These are phyloP conservation scores for Agrotis exclamationis DNA, from an alignment of 2,888 invertebrate genomes.

Conservation along the genomic window DNA sequence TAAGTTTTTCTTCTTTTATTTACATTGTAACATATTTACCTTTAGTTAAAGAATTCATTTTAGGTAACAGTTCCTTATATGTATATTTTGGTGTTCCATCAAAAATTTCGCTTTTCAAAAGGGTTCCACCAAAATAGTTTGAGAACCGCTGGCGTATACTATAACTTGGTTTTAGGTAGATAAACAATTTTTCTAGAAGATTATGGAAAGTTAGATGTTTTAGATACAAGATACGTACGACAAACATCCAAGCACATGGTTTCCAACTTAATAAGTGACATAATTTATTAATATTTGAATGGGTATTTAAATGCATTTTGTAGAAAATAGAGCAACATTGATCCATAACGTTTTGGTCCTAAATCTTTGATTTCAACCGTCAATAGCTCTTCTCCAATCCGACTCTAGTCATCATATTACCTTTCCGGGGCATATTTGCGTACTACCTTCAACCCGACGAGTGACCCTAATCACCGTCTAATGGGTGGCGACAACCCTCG, in stretches of 20 bases:
- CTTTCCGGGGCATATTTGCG: constrained; percentile 32
- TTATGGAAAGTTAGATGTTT: neutral
- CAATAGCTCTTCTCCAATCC: neutral
- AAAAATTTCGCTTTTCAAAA: no score
- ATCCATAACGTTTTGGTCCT: neutral
- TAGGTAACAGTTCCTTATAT: no score
- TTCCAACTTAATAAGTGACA: no score
- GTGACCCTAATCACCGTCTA: constrained; percentile 60
- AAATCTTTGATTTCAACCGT: neutral
- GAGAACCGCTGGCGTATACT: no score
- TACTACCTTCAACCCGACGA: constrained; percentile 16
- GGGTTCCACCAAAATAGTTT: no score
- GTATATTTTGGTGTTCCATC: no score
- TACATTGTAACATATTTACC: no score
- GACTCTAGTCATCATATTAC: constrained; percentile 33
- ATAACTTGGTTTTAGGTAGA: neutral
- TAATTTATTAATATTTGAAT: no score
- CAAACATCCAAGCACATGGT: no score
- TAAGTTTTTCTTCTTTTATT: no score
- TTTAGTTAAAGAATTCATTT: no score
- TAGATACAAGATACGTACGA: neutral
- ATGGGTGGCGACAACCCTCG: constrained; percentile 49
- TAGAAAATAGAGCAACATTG: neutral
- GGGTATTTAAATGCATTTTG: neutral
- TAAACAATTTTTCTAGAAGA: constrained; percentile 13